Base-by-base conservation (phyloP, 2,888 invertebrate genomes). In the Drosophila demipolita region DNA sequence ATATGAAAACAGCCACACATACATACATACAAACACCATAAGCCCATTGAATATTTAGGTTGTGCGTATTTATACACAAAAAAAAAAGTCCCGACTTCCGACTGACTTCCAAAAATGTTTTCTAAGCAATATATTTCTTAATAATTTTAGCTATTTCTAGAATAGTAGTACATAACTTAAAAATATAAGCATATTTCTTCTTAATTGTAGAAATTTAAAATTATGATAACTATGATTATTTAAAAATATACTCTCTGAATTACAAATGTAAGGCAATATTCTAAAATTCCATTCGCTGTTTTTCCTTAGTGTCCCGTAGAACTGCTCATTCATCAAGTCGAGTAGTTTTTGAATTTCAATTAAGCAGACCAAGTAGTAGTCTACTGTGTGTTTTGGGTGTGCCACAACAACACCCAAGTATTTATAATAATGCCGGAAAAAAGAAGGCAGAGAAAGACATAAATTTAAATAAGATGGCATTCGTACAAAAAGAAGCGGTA, bases 261-360 rank as follows among this genome's bases (percentile, higher is more conserved):
- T 23, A 45, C 8, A 8, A 23, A 45, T 3, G 7, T 45, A 1
- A 23, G 20, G 7, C 1, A 7, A 45, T 7, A 15, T 20, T 15
- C 12, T 7, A 20, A 45, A 38, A 15, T 7, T 1, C 7, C 7
- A 15, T 1, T 1, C 4, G 15, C 45, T 45, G 8, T 15, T 15
- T 45, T 45, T 8, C 15, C 23, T 15, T 12, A 45, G 45, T 45
- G 20, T 23, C 3, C 4, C 36, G 4, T 26, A 17, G 23, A 26
- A 17, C 17, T 36, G 36, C 11, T 38, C 20, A 54, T 40, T 26
- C 45, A 48, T 20, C 23, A 61, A 40, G 58, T 42, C 55, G 40
- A 54, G 60, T 66, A 58, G 55, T 58, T 63, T 64, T 80, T 62
- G 67, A 49, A 72, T 80, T 86, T 80, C 80, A 78, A 86, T 83